These are phyloP conservation scores for Lithobius niger DNA, from an alignment of 1,140 invertebrate genomes.

Conservation along the genomic window DNA sequence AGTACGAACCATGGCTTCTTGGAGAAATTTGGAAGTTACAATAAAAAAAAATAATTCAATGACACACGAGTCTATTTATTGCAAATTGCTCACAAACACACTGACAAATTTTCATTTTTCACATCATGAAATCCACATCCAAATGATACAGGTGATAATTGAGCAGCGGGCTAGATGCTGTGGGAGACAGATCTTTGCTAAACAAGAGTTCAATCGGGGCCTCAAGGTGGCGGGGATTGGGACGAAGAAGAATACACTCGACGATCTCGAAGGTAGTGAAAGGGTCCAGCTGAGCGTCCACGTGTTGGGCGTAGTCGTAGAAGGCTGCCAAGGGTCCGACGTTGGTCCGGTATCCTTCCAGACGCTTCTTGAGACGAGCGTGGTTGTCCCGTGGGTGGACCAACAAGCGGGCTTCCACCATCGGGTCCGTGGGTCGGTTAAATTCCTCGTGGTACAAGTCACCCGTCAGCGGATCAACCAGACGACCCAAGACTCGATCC, in stretches of 20 bases:
- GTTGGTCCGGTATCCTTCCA: not conserved
- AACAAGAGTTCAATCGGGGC: not conserved
- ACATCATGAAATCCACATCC: slow-evolving; percentile 3
- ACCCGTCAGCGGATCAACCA: not conserved
- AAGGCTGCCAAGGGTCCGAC: not conserved
- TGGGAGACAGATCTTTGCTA: not conserved
- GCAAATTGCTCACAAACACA: too few relatives aligned
- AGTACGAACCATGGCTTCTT: too few relatives aligned
- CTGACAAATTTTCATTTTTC: too few relatives aligned
- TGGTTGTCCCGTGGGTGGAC: not conserved
- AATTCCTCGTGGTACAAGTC: not conserved
- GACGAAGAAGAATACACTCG: not conserved
- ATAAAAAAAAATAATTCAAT: too few relatives aligned
- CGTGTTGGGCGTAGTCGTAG: not conserved
- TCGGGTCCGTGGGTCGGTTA: not conserved
- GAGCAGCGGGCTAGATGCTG: not conserved
- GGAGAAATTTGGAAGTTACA: too few relatives aligned
- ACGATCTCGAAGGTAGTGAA: not conserved
- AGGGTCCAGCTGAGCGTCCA: not conserved
- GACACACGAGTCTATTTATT: too few relatives aligned
- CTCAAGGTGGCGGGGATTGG: not conserved
- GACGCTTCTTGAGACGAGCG: not conserved
- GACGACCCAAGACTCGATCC: not conserved
- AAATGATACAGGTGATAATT: slow-evolving; percentile 1
- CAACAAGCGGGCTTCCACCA: not conserved